Evolutionary conservation across 2,888 invertebrate species (phyloP).

Genomic region (Lasioglossum villosulum): DNA sequence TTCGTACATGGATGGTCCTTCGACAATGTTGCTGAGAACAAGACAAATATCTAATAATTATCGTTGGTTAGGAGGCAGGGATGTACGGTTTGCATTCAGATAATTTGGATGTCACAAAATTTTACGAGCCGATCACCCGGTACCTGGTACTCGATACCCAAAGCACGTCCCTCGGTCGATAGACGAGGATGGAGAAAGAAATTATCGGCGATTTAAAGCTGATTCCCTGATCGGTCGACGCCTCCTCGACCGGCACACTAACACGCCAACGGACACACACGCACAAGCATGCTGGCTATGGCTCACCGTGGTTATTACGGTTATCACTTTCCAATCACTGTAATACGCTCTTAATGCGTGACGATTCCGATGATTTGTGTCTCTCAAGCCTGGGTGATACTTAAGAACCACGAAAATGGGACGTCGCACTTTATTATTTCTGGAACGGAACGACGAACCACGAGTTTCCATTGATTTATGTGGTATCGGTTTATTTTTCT

Average conservation of each 20-base stretch:
- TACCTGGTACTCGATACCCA: constrained; percentile 58
- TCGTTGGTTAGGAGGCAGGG: background rate
- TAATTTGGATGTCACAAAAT: constrained; percentile 61
- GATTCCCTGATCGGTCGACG: constrained; percentile 73
- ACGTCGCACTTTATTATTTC: background rate
- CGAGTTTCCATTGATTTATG: background rate
- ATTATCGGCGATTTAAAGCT: constrained; percentile 73
- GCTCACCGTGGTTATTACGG: constrained; percentile 66
- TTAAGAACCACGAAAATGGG: background rate
- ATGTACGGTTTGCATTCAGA: constrained; percentile 28
- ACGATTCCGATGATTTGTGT: constrained; percentile 71
- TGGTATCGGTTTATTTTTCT: background rate
- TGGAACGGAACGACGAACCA: background rate
- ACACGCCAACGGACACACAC: background rate
- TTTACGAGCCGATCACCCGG: constrained; percentile 62
- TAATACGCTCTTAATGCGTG: constrained; percentile 72
- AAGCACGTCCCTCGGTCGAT: constrained; percentile 41
- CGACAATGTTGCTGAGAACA: background rate
- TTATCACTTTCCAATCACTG: constrained; percentile 71
- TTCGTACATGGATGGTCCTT: background rate
- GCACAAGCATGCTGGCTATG: constrained; percentile 23
- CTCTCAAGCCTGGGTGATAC: constrained; percentile 13
- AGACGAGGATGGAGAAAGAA: constrained; percentile 64
- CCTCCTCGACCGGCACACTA: constrained; percentile 62
- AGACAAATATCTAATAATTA: background rate